These are phyloP conservation scores for Zhengitettix transpicula DNA, from an alignment of 2,888 invertebrate species.

Conservation along the genomic window DNA sequence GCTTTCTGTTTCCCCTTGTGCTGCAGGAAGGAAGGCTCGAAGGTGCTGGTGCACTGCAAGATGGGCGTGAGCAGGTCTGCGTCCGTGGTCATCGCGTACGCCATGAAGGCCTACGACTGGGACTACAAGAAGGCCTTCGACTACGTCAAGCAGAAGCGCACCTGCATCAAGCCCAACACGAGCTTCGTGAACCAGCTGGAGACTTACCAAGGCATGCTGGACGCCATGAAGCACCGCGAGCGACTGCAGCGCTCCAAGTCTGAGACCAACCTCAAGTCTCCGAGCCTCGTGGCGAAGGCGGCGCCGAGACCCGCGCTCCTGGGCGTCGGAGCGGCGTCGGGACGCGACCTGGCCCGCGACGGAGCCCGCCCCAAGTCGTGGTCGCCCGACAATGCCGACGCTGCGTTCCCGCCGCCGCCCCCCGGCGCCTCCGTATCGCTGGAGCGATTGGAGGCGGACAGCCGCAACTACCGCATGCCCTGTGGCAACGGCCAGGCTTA, in stretches of 20 bases:
- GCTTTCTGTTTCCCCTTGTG: too few relatives aligned
- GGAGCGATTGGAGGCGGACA: slow-evolving; percentile 30
- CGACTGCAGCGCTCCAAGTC: slow-evolving; percentile 85
- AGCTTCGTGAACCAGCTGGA: slow-evolving; percentile 88
- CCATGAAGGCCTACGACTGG: slow-evolving; percentile 96
- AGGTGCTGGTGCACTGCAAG: slow-evolving; percentile 96
- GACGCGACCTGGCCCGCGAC: slow-evolving; percentile 20
- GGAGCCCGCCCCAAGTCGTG: slow-evolving; percentile 48
- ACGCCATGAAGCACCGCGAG: slow-evolving; percentile 91
- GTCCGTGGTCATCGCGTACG: slow-evolving; percentile 93
- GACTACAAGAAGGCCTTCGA: slow-evolving; percentile 74
- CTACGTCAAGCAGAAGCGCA: slow-evolving; percentile 79
- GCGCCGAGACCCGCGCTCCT: slow-evolving; percentile 1
- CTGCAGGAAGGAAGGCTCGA: slow-evolving; percentile 63
- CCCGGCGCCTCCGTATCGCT: slow-evolving; percentile 48
- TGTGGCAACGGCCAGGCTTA: slow-evolving; percentile 73
- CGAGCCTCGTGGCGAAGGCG: slow-evolving; percentile 26
- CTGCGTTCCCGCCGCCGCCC: slow-evolving; percentile 18
- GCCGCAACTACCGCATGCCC: slow-evolving; percentile 42
- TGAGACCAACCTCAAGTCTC: slow-evolving; percentile 71
- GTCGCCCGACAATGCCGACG: slow-evolving; percentile 51
- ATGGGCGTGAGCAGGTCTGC: slow-evolving; percentile 98
- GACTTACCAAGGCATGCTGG: slow-evolving; percentile 82
- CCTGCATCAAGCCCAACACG: slow-evolving; percentile 89
- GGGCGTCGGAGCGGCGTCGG: slow-evolving; percentile 18